These are phyloP conservation scores for Felis catus DNA, from an alignment of 2,113 vertebrate genomes.

Conservation along the genomic window DNA sequence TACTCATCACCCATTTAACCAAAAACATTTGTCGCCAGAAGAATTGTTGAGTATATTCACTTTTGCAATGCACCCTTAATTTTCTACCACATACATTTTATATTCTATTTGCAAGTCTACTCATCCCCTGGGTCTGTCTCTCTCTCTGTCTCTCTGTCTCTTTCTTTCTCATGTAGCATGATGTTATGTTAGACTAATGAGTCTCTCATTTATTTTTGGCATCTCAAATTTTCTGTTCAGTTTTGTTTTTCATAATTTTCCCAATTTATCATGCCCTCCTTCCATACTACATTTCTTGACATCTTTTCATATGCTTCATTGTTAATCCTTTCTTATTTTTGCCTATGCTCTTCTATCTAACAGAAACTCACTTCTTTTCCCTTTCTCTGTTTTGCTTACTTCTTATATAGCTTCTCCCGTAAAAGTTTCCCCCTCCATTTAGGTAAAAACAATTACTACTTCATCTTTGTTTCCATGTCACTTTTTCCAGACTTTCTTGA, in stretches of 20 bases:
- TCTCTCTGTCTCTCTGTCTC: neutral
- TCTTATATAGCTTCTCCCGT: neutral
- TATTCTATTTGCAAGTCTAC: neutral
- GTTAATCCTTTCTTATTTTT: neutral
- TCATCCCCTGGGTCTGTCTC: neutral
- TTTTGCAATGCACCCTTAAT: neutral
- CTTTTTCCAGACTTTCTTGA: neutral
- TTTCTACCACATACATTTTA: neutral
- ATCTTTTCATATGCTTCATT: neutral
- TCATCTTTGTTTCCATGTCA: neutral
- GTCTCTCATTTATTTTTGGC: neutral
- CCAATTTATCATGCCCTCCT: neutral
- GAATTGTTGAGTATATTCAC: neutral
- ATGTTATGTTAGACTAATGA: neutral
- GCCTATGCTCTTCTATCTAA: neutral
- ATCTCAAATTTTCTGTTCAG: neutral
- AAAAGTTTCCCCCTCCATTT: neutral
- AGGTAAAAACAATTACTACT: neutral
- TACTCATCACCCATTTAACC: neutral
- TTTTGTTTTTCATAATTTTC: neutral
- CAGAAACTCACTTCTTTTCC: neutral
- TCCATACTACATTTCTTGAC: neutral
- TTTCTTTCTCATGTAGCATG: neutral
- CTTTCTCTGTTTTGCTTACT: neutral
- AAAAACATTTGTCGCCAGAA: neutral